phyloP scores from a whole-genome alignment of 2,888 invertebrate species.

The Andrena fulva region DNA sequence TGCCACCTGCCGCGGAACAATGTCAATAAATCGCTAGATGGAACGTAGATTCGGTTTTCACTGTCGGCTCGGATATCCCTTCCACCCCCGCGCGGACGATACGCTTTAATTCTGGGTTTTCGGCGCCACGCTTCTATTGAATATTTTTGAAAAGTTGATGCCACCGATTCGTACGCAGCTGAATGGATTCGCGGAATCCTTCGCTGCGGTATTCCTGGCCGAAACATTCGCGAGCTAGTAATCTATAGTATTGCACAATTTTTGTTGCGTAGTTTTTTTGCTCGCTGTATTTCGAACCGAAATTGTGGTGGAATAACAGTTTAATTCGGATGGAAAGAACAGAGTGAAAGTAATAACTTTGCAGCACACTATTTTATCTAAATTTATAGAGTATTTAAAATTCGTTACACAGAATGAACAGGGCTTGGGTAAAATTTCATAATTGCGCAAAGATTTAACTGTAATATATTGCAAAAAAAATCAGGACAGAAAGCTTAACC shows the following conservation, averaged over 20 bases:
- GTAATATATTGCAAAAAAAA: no score
- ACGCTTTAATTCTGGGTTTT: slow-evolving; percentile 25
- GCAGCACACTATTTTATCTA: no score
- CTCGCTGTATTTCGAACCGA: neutral
- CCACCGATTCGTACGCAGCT: neutral
- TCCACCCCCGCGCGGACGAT: neutral
- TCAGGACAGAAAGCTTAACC: no score
- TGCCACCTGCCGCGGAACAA: neutral
- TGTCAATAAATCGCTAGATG: slow-evolving; percentile 16
- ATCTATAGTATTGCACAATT: neutral
- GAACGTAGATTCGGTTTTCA: neutral
- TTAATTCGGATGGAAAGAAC: neutral
- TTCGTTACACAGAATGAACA: neutral
- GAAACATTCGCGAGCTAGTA: neutral
- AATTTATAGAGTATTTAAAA: neutral
- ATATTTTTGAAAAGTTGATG: slow-evolving; percentile 7
- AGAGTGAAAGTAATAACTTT: no score
- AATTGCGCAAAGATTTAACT: neutral
- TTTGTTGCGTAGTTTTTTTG: neutral
- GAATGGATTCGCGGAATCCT: slow-evolving; percentile 10
- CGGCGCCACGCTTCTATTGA: neutral
- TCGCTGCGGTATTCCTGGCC: neutral
- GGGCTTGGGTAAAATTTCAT: neutral
- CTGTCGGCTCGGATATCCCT: neutral
- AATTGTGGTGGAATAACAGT: neutral